Conservation (phyloP, 1,140 invertebrate species). For the Atopsyche davidsoni region DNA sequence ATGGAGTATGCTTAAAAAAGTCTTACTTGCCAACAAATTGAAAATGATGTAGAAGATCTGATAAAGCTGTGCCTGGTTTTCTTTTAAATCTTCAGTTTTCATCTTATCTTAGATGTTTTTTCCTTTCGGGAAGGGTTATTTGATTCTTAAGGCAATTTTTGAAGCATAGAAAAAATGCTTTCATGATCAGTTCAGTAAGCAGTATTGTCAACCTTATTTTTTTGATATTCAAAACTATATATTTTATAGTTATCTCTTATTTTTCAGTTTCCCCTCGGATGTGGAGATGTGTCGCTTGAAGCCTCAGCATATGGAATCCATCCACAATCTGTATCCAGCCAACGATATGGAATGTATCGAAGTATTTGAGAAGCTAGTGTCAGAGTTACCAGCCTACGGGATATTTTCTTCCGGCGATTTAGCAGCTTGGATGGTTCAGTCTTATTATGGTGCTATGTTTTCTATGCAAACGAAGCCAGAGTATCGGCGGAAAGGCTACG, state of each 20-base stretch:
- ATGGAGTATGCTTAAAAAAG: too few species aligned
- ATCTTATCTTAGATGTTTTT: too few species aligned
- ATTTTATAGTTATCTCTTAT: constrained; percentile 12
- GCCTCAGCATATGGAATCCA: constrained; percentile 68
- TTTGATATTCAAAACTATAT: too few species aligned
- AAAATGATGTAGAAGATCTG: too few species aligned
- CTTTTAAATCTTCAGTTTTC: too few species aligned
- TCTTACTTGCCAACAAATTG: too few species aligned
- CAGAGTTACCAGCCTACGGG: constrained; percentile 67
- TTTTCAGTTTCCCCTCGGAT: constrained; percentile 52
- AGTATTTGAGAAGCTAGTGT: constrained; percentile 71
- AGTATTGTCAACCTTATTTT: too few species aligned
- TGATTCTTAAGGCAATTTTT: constrained; percentile 1
- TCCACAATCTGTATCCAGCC: constrained; percentile 77
- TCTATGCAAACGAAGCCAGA: constrained; percentile 83
- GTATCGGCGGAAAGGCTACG: constrained; percentile 71
- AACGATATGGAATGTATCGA: constrained; percentile 78
- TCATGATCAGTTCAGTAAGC: too few species aligned
- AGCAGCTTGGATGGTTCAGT: constrained; percentile 81
- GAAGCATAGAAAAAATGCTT: too few species aligned
- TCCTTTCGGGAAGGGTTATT: too few species aligned
- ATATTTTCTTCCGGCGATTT: constrained; percentile 66
- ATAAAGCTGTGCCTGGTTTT: too few species aligned
- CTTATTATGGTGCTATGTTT: constrained; percentile 84
- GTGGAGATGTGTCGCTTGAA: constrained; percentile 64